Base-by-base conservation (phyloP, 2,113 vertebrate species). In the Falcunculus frontatus region DNA sequence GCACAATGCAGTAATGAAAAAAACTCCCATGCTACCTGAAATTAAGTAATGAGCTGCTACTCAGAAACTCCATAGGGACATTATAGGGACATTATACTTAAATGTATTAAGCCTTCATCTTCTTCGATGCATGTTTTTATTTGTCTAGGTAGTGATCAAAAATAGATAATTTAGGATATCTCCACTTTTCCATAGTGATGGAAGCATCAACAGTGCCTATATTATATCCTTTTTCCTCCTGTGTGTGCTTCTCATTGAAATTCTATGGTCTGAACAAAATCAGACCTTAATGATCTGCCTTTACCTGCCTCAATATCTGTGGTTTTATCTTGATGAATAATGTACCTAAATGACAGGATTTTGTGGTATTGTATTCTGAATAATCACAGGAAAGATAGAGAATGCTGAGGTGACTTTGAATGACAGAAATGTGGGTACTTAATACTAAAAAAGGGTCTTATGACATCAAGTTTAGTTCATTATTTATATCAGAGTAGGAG, bases 181-280 rank as follows among this genome's bases (percentile, higher is more conserved):
- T 65, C 16, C 1, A 4, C 39, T 83, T 83, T 76, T 76, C 44
- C 39, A 0, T 16, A 65, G 21, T 49, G 26, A 53, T 37, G 9
- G 32, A 16, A 47, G 2, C 60, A 47, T 35, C 44, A 77, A 10
- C 15, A 19, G 2, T 21, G 16, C 9, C 22, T 49, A 1, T 32
- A 33, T 11, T 6, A 12, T 14, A 23, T n/a, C 1, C 12, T 15
- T 57, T 46, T 12, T 4, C 2, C 10, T 13, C 7, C 39, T 9
- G 0, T 33, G 35, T 68, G 3, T 63, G 14, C 10, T 86, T 85
- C 33, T 37, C 5, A 14, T 4, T 46, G 46, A 77, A 83, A 70
- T 65, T 56, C 53, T 64, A 27, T 50, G 6, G 2, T 30, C 37
- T 69, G n/a, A 80, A 46, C 7, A 21, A 42, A 47, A 3, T 50